Evolutionary conservation across 2,113 vertebrate species (phyloP), one percentile per base, ranked within the genome.

Genomic region (Talpa occidentalis): DNA sequence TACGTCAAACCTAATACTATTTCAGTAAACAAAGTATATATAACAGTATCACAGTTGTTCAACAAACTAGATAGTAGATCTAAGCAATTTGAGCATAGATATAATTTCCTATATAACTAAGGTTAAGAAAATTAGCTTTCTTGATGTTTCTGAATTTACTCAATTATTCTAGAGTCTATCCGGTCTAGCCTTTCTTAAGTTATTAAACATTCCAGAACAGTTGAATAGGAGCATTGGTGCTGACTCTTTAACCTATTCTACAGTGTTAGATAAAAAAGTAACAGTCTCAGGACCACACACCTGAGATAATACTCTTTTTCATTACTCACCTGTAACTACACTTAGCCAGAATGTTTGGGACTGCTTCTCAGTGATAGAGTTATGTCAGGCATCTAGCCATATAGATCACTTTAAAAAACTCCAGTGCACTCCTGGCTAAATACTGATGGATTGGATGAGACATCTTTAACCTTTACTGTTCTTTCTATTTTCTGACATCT

Each of bases 401-500:
- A 52, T 10, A 95, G 64, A 95, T 82, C 66, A 87, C 74, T 89
- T 83, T 88, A 92, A 81, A 92, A 96, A 94, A 87, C 72, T 91
- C 54, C 81, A 93, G 49, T 83, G 59, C 14, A 90, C 40, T 77
- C 64, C 42, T 90, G 52, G 30, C 84, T 96, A 78, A 70, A 52
- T 77, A 89, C 32, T 90, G 95, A 91, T 52, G 67, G 72, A 88
- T 83, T 91, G 93, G 60, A 91, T 78, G 78, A 94, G 78, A 88
- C 88, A 44, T 62, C 93, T 54, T 6, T 76, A 92, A 81, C 37
- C 90, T 94, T 94, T 60, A 32, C n/a, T 78, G 24, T 81, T 40
- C 40, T 94, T 96, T 95, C 85, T 93, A 64, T 32, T 94, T 35
- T 82, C 74, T 97, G 96, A 97, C 93, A 97, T 76, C 69, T 95